Evolutionary conservation across 2,113 vertebrate genomes (phyloP), one percentile per base, ranked within the genome.

Genomic region (Lepus americanus): DNA sequence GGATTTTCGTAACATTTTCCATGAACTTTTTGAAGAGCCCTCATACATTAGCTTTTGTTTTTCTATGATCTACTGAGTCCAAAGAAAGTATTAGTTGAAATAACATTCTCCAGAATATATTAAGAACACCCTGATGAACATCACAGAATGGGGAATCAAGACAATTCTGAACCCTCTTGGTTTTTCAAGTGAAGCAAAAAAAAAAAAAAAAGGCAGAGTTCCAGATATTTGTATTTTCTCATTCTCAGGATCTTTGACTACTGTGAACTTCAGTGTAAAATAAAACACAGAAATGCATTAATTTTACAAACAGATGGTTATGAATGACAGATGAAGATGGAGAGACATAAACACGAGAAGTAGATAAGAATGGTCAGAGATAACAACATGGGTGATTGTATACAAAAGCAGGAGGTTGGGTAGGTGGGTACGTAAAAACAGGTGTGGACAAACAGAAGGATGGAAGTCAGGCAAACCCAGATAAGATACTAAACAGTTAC

Each of bases 161-260:
- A 77, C 55, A 63, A 7, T 67, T 95, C 49, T 92, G 49, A 92
- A 84, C 8, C 36, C 59, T 87, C 78, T 51, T 59, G 9, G 20
- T 86, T 87, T 93, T 49, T 44, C 17, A 89, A 87, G 23, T 31
- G n/a, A 87, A 94, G 83, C 25, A 89, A 86, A 87, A 44, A 44
- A 80, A 92, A 44, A 44, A 80, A 92, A 44, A 44, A 80, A 92
- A 36, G 79, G n/a, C 55, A 74, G 11, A 49, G 3, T 82, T 91
- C 4, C 25, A 79, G 22, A 91, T 11, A 70, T 33, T 80, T 94
- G 84, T 31, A 76, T 31, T 93, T 89, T 83, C 39, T 70, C 39
- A 44, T 83, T 90, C 69, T 76, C 9, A 4, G 70, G n/a, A 16
- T 12, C 12, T 86, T 53, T 33, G 44, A 5, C 27, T 11, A 19